phyloP scores from a whole-genome alignment of 2,797 vertebrate species.

The Monodelphis domestica region DNA sequence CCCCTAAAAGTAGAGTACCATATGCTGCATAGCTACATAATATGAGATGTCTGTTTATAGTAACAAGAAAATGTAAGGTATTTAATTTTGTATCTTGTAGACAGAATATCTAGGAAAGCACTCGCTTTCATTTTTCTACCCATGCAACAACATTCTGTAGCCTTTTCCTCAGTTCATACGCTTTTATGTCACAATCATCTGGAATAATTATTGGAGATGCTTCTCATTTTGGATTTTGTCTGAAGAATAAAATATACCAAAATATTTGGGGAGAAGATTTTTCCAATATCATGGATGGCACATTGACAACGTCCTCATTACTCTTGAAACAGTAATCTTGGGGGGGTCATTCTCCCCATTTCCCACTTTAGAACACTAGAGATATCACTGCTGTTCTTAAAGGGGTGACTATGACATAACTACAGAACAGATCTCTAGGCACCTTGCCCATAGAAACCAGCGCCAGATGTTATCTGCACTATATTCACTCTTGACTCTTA shows the following conservation, averaged over 20 bases:
- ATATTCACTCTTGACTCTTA: neutral
- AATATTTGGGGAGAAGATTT: neutral
- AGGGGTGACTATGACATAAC: neutral
- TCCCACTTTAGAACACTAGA: neutral
- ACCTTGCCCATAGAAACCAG: neutral
- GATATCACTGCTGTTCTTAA: neutral
- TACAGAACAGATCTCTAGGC: neutral
- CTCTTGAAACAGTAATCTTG: neutral
- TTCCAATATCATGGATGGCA: neutral
- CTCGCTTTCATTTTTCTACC: neutral
- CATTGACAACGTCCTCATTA: neutral
- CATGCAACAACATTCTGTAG: neutral
- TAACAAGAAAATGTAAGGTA: neutral
- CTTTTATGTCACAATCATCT: neutral
- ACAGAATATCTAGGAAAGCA: neutral
- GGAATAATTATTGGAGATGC: neutral
- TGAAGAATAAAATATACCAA: neutral
- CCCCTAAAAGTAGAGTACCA: neutral
- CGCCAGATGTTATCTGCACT: neutral
- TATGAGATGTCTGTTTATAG: neutral
- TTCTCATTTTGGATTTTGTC: neutral
- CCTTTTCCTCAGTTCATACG: neutral
- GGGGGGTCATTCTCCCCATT: neutral
- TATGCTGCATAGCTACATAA: neutral
- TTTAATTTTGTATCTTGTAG: neutral